Percentiles rank a stretch among this genome's conserved stretches.
These are phyloP conservation scores for Stenopsyche tienmushanensis DNA, from an alignment of 1,140 invertebrate genomes.

Conservation along the genomic window DNA sequence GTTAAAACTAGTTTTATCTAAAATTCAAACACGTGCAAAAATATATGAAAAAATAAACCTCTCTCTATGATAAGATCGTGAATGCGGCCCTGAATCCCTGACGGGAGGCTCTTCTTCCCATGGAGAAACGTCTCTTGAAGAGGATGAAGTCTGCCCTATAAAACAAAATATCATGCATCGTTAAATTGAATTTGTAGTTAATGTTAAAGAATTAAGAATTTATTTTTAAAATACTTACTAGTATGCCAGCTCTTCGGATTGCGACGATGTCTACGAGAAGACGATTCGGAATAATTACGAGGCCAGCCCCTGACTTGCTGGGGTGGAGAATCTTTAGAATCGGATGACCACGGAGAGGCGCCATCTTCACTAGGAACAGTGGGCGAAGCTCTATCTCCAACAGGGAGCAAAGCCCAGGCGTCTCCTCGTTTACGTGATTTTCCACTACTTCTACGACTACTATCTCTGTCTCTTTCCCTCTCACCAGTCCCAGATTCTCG, in stretches of 20 bases:
- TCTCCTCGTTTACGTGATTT: constrained; percentile 41
- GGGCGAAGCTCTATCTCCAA: constrained; percentile 43
- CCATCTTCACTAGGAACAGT: constrained; percentile 55
- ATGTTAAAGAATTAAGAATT: neutral
- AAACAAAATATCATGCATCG: constrained; percentile 38
- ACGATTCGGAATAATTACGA: constrained; percentile 17
- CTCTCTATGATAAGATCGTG: constrained; percentile 39
- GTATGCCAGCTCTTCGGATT: constrained; percentile 36
- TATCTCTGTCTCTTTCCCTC: constrained; percentile 25
- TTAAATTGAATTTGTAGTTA: neutral
- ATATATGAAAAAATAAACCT: constrained; percentile 19
- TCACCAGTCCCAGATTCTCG: constrained; percentile 30
- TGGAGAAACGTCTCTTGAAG: constrained; percentile 68
- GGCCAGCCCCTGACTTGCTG: constrained; percentile 28
- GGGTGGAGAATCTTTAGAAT: constrained; percentile 63
- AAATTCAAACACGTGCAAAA: no score
- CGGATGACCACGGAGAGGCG: constrained; percentile 74
- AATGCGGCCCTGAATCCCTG: constrained; percentile 28
- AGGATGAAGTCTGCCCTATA: constrained; percentile 62
- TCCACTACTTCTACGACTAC: constrained; percentile 27
- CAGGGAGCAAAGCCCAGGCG: constrained; percentile 44
- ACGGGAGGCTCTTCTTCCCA: constrained; percentile 66
- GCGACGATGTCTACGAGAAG: constrained; percentile 36
- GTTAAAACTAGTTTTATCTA: no score
- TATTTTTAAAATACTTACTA: constrained; percentile 25